Evolutionary conservation across 2,113 vertebrate species (phyloP).

Genomic region (Silurus meridionalis): DNA sequence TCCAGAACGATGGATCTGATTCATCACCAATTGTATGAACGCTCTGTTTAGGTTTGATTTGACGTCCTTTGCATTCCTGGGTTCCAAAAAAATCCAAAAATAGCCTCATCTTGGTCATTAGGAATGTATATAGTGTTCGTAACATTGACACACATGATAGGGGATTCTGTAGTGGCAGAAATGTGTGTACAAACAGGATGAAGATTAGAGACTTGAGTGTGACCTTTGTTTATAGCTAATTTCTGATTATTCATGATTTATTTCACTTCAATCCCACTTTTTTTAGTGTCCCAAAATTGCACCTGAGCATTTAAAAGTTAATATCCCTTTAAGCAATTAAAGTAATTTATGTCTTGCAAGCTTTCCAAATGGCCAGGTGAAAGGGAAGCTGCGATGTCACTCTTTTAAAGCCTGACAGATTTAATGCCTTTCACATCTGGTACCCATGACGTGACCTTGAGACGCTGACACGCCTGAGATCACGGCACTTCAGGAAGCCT

Average conservation of each 20-base stretch:
- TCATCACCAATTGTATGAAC: constrained; percentile 47
- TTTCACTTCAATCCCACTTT: background rate
- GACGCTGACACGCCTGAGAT: constrained; percentile 54
- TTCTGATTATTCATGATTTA: background rate
- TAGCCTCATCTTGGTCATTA: background rate
- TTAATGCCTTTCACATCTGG: constrained; percentile 58
- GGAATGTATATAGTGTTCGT: background rate
- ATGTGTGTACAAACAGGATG: background rate
- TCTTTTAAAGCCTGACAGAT: constrained; percentile 26
- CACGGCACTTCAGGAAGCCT: constrained; percentile 21
- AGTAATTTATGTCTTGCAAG: constrained; percentile 8
- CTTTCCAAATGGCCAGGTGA: constrained; percentile 33
- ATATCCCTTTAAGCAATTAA: background rate
- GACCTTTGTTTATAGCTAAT: background rate
- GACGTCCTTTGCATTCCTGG: constrained; percentile 13
- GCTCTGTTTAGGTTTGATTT: constrained; percentile 53
- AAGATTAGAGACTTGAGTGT: background rate
- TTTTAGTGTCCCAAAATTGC: background rate
- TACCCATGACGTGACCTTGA: constrained; percentile 50
- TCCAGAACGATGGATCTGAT: constrained; percentile 49
- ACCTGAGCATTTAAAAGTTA: background rate
- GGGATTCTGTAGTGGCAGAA: background rate
- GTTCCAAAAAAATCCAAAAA: background rate
- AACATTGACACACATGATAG: too few species aligned
- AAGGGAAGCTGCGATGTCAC: constrained; percentile 36